These are phyloP conservation scores for Rhinoptilus africanus DNA, from an alignment of 2,113 vertebrate species.

Conservation along the genomic window DNA sequence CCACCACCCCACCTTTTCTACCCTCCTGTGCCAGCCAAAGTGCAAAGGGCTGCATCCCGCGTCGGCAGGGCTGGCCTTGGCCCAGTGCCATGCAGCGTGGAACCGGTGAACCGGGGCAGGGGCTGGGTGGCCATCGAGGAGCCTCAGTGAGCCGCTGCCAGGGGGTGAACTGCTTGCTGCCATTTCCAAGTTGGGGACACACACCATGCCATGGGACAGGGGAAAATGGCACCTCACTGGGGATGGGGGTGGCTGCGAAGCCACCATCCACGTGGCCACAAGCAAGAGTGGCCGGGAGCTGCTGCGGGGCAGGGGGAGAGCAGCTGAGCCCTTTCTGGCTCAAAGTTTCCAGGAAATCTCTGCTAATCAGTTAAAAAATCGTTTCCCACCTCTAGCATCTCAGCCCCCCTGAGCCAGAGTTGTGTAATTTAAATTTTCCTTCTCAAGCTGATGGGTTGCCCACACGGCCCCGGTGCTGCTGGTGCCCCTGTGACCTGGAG, in stretches of 20 bases:
- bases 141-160: fast-evolving
- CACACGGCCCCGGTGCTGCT: fast-evolving
- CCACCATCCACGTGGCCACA: fast-evolving
- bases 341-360: not conserved
- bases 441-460: not conserved
- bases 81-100: not conserved
- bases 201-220: fast-evolving
- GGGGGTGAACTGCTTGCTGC: not conserved
- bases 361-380: not conserved
- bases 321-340: not conserved
- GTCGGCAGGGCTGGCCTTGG: not conserved
- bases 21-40: not conserved
- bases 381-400: not conserved
- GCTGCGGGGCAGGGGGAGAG: not conserved
- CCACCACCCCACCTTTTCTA: not conserved
- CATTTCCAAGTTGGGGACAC: fast-evolving
- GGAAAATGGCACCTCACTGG: fast-evolving
- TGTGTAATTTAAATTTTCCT: not conserved
- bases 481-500: not conserved
- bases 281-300: not conserved
- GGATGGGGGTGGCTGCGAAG: fast-evolving
- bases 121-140: not conserved
- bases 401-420: not conserved
- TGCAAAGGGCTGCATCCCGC: conserved; percentile 37
- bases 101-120: not conserved